phyloP scores from a whole-genome alignment of 2,888 invertebrate species.

The Smittia sp. region DNA sequence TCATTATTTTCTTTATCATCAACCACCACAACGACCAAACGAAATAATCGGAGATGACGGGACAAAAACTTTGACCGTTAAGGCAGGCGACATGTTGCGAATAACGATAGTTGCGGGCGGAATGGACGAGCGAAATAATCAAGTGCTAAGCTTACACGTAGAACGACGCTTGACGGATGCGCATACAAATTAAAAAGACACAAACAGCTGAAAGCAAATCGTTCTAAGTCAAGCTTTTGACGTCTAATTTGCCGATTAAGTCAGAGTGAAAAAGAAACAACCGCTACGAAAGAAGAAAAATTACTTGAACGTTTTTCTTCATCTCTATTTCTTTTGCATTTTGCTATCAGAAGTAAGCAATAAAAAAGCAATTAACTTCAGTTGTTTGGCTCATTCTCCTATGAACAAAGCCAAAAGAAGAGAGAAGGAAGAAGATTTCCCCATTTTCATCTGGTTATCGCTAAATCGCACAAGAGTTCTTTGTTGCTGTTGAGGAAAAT shows the following conservation, averaged over 20 bases:
- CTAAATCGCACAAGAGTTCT: background rate
- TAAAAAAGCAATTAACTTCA: constrained; percentile 11
- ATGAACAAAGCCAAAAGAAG: background rate
- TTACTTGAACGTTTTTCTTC: background rate
- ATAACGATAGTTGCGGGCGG: constrained; percentile 1
- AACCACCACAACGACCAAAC: background rate
- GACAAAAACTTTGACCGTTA: constrained; percentile 33
- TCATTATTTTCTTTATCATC: constrained; percentile 19
- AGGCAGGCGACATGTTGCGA: constrained; percentile 17
- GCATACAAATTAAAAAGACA: constrained; percentile 29
- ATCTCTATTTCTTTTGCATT: background rate
- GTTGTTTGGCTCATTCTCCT: constrained; percentile 6
- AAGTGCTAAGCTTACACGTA: constrained; percentile 20
- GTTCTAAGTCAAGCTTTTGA: too few relatives aligned
- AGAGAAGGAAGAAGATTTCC: background rate
- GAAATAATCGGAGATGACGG: background rate
- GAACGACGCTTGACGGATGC: constrained; percentile 18
- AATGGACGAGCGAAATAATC: constrained; percentile 31
- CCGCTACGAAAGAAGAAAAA: background rate
- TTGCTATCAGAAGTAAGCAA: background rate
- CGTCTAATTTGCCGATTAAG: too few relatives aligned
- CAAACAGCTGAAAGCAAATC: background rate
- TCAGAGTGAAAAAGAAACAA: background rate
- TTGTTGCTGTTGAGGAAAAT: background rate
- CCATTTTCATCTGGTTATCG: constrained; percentile 14